A percentile compares a stretch with the other conserved stretches of the same genome.
phyloP scores from a whole-genome alignment of 2,113 vertebrate species.

The human region DNA sequence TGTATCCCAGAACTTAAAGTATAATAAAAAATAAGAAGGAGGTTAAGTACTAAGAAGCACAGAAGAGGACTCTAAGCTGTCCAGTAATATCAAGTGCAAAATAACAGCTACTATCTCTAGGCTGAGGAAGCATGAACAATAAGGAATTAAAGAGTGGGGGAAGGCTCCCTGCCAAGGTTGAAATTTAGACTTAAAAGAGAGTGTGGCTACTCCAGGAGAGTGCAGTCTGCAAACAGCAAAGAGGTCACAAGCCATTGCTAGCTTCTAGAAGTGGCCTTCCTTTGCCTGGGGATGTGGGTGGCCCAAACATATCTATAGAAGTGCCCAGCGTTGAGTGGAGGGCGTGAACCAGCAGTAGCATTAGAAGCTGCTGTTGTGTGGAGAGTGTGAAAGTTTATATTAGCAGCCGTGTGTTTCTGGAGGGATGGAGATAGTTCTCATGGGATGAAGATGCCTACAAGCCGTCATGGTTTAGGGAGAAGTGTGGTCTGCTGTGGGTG shows the following conservation, averaged over 20 bases:
- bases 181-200: background rate
- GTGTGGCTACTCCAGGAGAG: background rate
- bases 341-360: background rate
- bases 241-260: background rate
- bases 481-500: background rate
- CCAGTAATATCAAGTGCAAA: background rate
- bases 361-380: background rate
- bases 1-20: too few species aligned
- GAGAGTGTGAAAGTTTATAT: background rate
- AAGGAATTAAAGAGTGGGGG: background rate
- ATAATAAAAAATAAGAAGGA: background rate
- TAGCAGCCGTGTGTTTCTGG: background rate
- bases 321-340: background rate
- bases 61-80: background rate
- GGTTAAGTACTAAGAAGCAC: background rate
- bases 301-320: background rate
- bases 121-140: background rate
- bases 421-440: background rate
- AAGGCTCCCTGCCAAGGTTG: background rate
- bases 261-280: background rate
- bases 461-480: background rate
- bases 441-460: background rate
- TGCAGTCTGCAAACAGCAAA: background rate
- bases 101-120: background rate
- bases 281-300: too few species aligned